Evolutionary conservation across 2,888 invertebrate species (phyloP), one percentile per base, ranked within the genome.

Genomic region (Apamea monoglypha): DNA sequence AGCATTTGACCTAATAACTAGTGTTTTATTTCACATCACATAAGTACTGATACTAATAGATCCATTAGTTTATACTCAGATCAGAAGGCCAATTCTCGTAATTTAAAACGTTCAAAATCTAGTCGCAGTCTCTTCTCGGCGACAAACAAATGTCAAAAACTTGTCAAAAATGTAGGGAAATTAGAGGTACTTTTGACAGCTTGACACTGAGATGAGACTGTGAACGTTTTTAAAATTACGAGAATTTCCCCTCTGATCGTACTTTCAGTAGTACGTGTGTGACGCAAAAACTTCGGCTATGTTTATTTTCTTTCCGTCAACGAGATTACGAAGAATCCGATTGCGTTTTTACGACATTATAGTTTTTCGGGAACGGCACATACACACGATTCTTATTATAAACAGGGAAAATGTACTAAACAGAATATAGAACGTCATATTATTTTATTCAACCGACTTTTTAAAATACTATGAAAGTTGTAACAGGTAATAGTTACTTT

Each of bases 271-370:
- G 61, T 47, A n/a, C n/a, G n/a, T 40, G 64, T 59, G 32, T 59
- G 32, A 81, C 71, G 66, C 40, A 85, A 71, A 71, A 44, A 53
- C 40, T 81, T 81, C 50, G 2, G 29, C 5, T 3, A 29, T 85
- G 81, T 85, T 81, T 81, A 81, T 82, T 85, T 82, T 85, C 53
- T 32, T 81, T 68, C 53, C 86, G 73, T 73, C 81, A 85, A 78
- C 66, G 56, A 81, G 82, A 85, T 82, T 73, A 68, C 86, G 53
- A 73, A 50, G 67, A 81, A 80, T 81, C 74, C 61, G 47, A 81
- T 82, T 81, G 82, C 71, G 47, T 81, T 81, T 85, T 73, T 82
- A 82, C 67, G 29, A 73, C 32, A 63, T 85, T 73, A 85, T 80
- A 81, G 72, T 85, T 81, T 56, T n/a, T 36, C 40, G 47, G 32